Evolutionary conservation across 2,888 invertebrate genomes (phyloP).

Genomic region (Nowickia ferox): DNA sequence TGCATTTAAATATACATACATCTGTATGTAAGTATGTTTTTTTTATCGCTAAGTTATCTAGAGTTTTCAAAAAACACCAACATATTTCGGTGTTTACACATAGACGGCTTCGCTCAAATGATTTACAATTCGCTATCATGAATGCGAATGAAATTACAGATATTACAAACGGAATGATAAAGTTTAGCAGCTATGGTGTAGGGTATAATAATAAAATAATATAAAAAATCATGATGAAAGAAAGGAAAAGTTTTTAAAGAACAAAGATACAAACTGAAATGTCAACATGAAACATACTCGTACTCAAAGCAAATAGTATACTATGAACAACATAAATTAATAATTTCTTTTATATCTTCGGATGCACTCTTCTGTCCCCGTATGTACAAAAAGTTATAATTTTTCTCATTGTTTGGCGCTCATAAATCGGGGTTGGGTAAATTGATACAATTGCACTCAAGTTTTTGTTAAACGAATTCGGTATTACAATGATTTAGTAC

Average conservation of each 20-base stretch:
- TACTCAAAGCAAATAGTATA: constrained; percentile 61
- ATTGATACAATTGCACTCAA: too few relatives aligned
- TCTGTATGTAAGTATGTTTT: too few relatives aligned
- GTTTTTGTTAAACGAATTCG: too few relatives aligned
- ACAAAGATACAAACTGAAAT: constrained; percentile 33
- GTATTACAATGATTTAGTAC: too few relatives aligned
- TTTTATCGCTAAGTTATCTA: too few relatives aligned
- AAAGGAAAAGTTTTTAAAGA: constrained; percentile 28
- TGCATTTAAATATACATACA: too few relatives aligned
- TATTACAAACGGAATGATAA: neutral
- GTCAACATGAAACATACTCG: constrained; percentile 63
- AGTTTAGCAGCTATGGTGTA: neutral
- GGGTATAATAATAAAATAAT: neutral
- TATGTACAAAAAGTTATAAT: constrained; percentile 20
- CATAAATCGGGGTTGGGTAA: too few relatives aligned
- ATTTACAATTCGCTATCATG: too few relatives aligned
- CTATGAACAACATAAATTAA: constrained; percentile 61
- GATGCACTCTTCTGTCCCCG: constrained; percentile 46
- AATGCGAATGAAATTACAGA: neutral
- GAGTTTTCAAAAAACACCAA: too few relatives aligned
- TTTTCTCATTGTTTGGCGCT: constrained; percentile 13
- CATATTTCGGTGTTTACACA: too few relatives aligned
- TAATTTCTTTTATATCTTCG: constrained; percentile 49
- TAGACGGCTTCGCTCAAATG: too few relatives aligned
- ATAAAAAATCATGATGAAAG: constrained; percentile 1